These are phyloP conservation scores for Tineola bisselliella DNA, from an alignment of 2,888 invertebrate genomes.

Conservation along the genomic window DNA sequence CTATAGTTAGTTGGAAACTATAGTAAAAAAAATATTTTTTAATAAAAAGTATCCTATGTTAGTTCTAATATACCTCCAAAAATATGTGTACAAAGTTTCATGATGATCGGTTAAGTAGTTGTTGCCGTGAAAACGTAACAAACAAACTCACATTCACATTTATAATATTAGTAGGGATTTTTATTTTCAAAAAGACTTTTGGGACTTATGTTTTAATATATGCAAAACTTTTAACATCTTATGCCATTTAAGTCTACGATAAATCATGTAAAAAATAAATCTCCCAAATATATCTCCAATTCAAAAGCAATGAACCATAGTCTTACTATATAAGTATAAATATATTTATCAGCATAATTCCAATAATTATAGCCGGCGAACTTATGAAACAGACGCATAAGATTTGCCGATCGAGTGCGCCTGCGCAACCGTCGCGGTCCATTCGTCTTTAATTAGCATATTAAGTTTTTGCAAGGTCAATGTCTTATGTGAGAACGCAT, in stretches of 20 bases:
- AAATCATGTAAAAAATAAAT: too few species aligned
- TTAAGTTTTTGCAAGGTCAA: constrained; percentile 15
- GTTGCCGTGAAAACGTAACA: too few species aligned
- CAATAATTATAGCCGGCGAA: not conserved
- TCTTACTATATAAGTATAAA: too few species aligned
- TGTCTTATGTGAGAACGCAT: not conserved
- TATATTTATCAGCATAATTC: not conserved
- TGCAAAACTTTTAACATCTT: too few species aligned
- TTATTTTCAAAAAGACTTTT: too few species aligned
- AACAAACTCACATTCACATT: too few species aligned
- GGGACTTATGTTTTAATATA: too few species aligned
- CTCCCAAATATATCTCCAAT: too few species aligned
- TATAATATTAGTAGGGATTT: too few species aligned
- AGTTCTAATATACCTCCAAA: not conserved
- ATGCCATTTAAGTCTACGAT: too few species aligned
- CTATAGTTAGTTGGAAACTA: not conserved
- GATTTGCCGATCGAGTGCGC: constrained; percentile 21
- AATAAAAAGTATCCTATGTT: not conserved
- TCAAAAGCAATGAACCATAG: too few species aligned
- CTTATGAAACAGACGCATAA: not conserved
- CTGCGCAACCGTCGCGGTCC: constrained; percentile 20
- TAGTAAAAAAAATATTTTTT: not conserved
- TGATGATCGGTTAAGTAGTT: too few species aligned
- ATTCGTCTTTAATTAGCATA: constrained; percentile 21
- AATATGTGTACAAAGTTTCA: not conserved